Conservation (phyloP, 2,113 vertebrate genomes). For the Ploceus nigricollis region DNA sequence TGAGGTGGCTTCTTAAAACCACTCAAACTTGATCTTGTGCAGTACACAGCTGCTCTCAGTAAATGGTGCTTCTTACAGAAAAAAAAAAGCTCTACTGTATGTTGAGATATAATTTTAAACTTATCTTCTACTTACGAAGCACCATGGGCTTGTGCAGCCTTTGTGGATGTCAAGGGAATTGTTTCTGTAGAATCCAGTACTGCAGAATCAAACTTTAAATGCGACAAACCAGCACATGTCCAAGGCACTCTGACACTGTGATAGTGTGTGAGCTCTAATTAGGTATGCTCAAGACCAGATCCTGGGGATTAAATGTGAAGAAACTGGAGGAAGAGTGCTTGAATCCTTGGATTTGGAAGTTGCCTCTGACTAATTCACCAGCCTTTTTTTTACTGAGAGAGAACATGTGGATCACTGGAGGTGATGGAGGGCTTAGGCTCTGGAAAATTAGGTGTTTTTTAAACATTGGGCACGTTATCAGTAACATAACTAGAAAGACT, state of each 20-base stretch:
- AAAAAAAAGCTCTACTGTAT: not conserved
- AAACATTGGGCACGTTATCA: not conserved
- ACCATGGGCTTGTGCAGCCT: not conserved
- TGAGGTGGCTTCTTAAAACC: constrained; percentile 27
- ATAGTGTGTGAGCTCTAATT: not conserved
- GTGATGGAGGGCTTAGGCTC: not conserved
- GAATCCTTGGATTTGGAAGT: not conserved
- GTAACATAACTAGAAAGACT: not conserved
- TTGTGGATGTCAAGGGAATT: not conserved
- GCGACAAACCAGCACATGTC: not conserved
- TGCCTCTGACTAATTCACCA: not conserved
- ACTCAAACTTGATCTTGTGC: not conserved
- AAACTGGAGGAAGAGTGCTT: not conserved
- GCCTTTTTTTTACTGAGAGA: not conserved
- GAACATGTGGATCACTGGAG: not conserved
- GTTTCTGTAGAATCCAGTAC: not conserved
- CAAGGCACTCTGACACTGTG: not conserved
- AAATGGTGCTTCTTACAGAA: not conserved
- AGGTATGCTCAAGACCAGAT: not conserved
- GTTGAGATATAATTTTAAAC: not conserved
- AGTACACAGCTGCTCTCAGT: not conserved
- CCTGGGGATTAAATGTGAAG: not conserved
- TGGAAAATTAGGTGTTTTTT: not conserved
- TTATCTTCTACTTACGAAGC: not conserved
- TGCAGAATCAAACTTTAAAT: not conserved